Evolutionary conservation across 2,888 invertebrate genomes (phyloP), one percentile per base, ranked within the genome.

Genomic region (Agrypnus murinus): DNA sequence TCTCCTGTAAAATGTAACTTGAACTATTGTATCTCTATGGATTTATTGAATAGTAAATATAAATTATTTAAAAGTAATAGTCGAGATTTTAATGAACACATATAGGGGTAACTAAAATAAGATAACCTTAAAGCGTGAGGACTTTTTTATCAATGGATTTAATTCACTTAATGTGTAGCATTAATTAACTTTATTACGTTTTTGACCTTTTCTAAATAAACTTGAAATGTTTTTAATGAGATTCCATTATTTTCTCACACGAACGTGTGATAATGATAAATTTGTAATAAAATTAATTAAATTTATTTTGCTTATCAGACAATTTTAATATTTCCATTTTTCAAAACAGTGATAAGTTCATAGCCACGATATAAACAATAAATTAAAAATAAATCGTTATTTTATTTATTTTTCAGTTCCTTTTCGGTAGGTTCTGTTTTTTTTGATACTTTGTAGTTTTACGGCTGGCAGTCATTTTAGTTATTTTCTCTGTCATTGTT

Each of bases 161-260:
- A 8, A 58, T 58, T 58, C 43, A 53, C 3, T 57, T 65, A 65
- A 15, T 32, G 48, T 15, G 15, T 8, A 14, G 8, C 59, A 58
- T 58, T 66, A 59, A 66, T 66, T 66, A 59, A 48, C n/a, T 66
- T 66, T 59, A 59, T 66, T 48, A 25, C 66, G 36, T 46, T 48
- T 66, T 36, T 66, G 59, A 66, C 66, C 66, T 66, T 59, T 65
- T 32, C 48, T 19, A 14, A 50, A 12, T 34, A 60, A 60, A 31
- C 31, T 19, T 31, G 19, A 36, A 15, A 17, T 32, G 32, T 32
- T 60, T 45, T 15, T 58, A 25, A 32, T 46, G 32, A 45, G 12
- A 25, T 7, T 17, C 2, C 14, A 10, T 14, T 14, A 3, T 12
- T 53, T 55, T 32, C 17, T 55, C 55, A 36, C 55, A 36, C 36